phyloP scores from a whole-genome alignment of 1,140 invertebrate genomes.

The Ptiloglossa arizonensis region DNA sequence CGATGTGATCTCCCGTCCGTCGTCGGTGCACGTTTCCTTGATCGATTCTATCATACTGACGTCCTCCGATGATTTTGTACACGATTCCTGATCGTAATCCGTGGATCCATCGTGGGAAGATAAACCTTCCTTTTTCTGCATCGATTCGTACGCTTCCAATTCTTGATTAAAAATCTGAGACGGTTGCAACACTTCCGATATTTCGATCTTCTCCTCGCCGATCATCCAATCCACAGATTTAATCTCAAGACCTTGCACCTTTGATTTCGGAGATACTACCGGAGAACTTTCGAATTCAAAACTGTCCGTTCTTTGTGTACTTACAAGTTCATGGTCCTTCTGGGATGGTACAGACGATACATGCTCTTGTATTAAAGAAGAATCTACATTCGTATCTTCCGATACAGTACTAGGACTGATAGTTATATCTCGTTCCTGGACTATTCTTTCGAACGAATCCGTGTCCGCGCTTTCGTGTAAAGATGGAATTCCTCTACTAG shows the following conservation, averaged over 20 bases:
- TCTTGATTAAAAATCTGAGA: constrained; percentile 78
- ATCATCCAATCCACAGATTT: constrained; percentile 79
- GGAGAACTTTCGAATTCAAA: constrained; percentile 79
- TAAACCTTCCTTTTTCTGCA: constrained; percentile 43
- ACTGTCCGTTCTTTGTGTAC: constrained; percentile 63
- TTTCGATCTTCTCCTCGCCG: constrained; percentile 79
- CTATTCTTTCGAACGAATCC: constrained; percentile 72
- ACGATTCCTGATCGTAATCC: constrained; percentile 57
- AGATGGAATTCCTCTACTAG: constrained; percentile 58
- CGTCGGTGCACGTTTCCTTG: constrained; percentile 37
- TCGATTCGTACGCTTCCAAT: constrained; percentile 76
- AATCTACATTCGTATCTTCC: constrained; percentile 71
- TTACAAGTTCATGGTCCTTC: background rate
- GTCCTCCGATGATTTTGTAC: constrained; percentile 64
- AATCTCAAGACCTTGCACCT: constrained; percentile 71
- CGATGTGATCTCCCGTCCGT: background rate
- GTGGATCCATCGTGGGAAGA: constrained; percentile 56
- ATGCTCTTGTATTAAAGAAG: constrained; percentile 66
- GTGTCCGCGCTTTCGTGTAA: constrained; percentile 74
- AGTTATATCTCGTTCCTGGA: constrained; percentile 70
- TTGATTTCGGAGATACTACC: constrained; percentile 70
- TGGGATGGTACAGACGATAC: background rate
- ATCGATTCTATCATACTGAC: constrained; percentile 63
- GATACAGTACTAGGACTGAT: constrained; percentile 72
- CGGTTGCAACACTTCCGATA: constrained; percentile 75